Percentiles rank a stretch among this genome's conserved stretches.
Conservation (phyloP, 2,888 invertebrate genomes). For the Papilio protenor region DNA sequence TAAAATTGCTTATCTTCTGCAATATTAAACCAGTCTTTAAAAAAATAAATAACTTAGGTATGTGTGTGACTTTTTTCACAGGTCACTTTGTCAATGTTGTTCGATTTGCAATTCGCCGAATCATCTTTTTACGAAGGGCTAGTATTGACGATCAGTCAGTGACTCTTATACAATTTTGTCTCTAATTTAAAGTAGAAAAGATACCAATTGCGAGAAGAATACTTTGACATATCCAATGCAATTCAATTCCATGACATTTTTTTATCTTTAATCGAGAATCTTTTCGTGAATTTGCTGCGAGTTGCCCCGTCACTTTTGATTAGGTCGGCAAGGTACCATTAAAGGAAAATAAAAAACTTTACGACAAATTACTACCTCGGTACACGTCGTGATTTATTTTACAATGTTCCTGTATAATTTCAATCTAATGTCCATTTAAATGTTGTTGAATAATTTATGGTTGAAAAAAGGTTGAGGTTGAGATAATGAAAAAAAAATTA, state of each 20-base stretch:
- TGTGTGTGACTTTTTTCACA: background rate
- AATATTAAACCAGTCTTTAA: background rate
- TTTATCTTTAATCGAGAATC: constrained; percentile 21
- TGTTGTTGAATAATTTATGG: background rate
- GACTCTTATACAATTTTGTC: constrained; percentile 27
- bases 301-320: constrained; percentile 34
- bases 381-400: constrained; percentile 17
- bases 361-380: constrained; percentile 36
- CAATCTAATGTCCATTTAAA: constrained; percentile 9
- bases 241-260: constrained; percentile 21
- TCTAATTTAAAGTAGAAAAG: background rate
- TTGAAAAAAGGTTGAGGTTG: no score
- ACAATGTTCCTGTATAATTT: constrained; percentile 29
- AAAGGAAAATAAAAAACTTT: constrained; percentile 36
- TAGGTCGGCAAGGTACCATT: constrained; percentile 25
- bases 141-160: background rate
- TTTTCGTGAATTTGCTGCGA: background rate
- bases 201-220: background rate
- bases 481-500: background rate
- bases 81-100: background rate
- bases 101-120: background rate
- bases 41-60: constrained; percentile 16
- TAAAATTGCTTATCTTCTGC: constrained; percentile 63
- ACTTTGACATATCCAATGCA: background rate
- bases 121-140: background rate